Conservation (phyloP, 1,140 invertebrate species). For the Trigoniulus corallinus region DNA sequence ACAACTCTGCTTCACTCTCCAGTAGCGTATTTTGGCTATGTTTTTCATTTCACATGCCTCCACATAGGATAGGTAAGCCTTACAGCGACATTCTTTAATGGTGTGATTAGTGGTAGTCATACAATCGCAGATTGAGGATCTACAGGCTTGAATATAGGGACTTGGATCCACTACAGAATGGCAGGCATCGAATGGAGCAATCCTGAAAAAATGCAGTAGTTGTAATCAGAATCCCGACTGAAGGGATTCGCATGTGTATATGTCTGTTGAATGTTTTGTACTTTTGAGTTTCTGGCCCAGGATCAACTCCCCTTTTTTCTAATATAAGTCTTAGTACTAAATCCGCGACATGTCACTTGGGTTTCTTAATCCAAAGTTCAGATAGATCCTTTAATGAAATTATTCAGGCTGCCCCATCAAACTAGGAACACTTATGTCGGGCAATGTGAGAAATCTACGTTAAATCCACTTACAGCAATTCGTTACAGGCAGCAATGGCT, state of each 20-base stretch:
- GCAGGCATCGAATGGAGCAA: slow-evolving; percentile 42
- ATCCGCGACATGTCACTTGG: too few species aligned
- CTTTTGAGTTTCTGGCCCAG: too few species aligned
- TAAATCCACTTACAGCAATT: slow-evolving; percentile 17
- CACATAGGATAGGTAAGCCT: slow-evolving; percentile 44
- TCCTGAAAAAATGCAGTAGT: too few species aligned
- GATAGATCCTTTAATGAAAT: too few species aligned
- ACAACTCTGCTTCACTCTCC: slow-evolving; percentile 50
- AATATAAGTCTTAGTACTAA: too few species aligned
- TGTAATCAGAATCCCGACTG: too few species aligned
- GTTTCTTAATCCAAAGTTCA: too few species aligned
- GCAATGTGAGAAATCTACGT: background rate
- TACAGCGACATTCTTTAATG: slow-evolving; percentile 43
- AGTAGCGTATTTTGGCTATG: slow-evolving; percentile 41
- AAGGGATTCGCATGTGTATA: too few species aligned
- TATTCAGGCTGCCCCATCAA: background rate
- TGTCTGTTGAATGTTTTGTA: too few species aligned
- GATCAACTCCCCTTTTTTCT: too few species aligned
- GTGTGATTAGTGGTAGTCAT: slow-evolving; percentile 19
- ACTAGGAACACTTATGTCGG: background rate
- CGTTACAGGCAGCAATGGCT: slow-evolving; percentile 42
- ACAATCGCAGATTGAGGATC: slow-evolving; percentile 54
- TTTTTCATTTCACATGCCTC: slow-evolving; percentile 47
- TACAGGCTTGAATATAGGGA: slow-evolving; percentile 46
- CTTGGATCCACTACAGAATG: slow-evolving; percentile 37